A percentile compares a stretch with the other conserved stretches of the same genome.
phyloP scores from a whole-genome alignment of 1,140 invertebrate genomes.

The Drosophila nebulosa region DNA sequence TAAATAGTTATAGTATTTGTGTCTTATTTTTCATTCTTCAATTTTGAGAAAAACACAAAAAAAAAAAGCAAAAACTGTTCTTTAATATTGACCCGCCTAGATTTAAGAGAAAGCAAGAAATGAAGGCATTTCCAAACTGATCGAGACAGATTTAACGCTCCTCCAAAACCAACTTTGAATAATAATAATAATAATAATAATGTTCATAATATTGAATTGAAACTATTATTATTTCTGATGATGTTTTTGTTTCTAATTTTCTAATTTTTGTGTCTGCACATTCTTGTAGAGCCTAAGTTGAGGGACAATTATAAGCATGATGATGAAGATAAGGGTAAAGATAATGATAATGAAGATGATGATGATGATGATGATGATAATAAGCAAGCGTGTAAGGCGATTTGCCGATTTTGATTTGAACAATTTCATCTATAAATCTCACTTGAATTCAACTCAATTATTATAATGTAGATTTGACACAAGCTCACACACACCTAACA shows the following conservation, averaged over 20 bases:
- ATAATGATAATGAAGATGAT: background rate
- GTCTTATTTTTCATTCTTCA: background rate
- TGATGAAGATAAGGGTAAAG: background rate
- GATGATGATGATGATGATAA: background rate
- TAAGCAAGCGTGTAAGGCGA: background rate
- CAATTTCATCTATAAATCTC: conserved; percentile 3
- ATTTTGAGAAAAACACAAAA: background rate
- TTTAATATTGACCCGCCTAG: background rate
- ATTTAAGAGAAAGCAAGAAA: background rate
- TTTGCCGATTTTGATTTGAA: background rate
- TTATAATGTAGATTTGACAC: conserved; percentile 3
- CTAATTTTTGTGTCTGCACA: background rate
- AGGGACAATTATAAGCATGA: conserved; percentile 2
- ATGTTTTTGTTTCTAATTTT: background rate
- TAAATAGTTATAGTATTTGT: background rate
- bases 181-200: background rate
- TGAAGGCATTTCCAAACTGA: background rate
- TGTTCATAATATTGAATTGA: background rate
- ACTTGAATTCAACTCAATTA: conserved; percentile 8
- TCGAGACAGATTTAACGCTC: background rate
- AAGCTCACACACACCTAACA: background rate
- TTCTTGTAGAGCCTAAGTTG: conserved; percentile 11
- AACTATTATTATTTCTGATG: background rate
- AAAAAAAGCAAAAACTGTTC: background rate
- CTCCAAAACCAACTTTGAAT: background rate